These are phyloP conservation scores for Toxotes jaculatrix DNA, from an alignment of 2,113 vertebrate genomes.

Conservation along the genomic window DNA sequence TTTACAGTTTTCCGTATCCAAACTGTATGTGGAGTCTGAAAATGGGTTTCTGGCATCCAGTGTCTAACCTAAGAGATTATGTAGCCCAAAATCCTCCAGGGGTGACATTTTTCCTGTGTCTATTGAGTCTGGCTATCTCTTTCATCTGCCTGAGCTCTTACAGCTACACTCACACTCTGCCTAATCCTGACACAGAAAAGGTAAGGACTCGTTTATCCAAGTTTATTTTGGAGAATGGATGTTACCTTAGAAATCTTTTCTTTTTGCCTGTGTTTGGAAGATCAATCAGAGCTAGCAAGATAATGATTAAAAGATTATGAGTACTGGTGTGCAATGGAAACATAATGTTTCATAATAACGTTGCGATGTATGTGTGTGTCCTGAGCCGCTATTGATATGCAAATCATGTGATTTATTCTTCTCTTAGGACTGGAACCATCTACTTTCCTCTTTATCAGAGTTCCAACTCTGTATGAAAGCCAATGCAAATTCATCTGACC, in stretches of 20 bases:
- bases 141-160: conserved; percentile 79
- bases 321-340: neutral
- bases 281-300: neutral
- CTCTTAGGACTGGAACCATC: conserved; percentile 83
- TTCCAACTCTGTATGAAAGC: conserved; percentile 76
- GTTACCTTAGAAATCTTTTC: neutral
- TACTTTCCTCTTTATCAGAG: conserved; percentile 78
- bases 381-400: neutral
- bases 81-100: conserved; percentile 78
- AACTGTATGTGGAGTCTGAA: conserved; percentile 25
- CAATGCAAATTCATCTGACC: conserved; percentile 47
- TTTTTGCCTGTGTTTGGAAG: neutral
- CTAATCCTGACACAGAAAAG: conserved; percentile 80
- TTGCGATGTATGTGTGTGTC: neutral
- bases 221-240: neutral
- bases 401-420: conserved; percentile 23
- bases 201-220: conserved; percentile 53
- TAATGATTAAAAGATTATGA: neutral
- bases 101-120: conserved; percentile 81
- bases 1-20: conserved; percentile 24
- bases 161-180: conserved; percentile 70
- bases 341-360: neutral
- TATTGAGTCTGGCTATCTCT: conserved; percentile 78
- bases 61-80: conserved; percentile 74
- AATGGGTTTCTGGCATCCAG: conserved; percentile 80